Conservation (phyloP, 2,113 vertebrate species). For the Ailuropoda melanoleuca region DNA sequence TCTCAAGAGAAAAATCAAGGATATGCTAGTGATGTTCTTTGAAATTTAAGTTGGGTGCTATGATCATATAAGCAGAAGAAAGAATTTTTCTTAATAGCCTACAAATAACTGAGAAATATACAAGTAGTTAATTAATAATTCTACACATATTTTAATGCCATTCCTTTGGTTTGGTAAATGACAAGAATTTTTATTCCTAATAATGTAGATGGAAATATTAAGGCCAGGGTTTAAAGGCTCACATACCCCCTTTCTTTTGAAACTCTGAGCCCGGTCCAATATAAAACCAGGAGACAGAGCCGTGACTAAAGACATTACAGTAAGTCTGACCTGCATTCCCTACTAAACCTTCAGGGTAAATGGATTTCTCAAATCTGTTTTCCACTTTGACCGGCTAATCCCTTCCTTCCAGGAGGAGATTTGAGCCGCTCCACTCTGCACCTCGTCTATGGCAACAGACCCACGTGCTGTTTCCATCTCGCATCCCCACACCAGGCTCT, state of each 20-base stretch:
- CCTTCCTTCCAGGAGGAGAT: conserved; percentile 55
- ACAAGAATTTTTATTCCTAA: conserved; percentile 48
- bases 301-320: conserved; percentile 21
- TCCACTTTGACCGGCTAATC: conserved; percentile 56
- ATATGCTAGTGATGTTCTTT: conserved; percentile 9
- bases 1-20: conserved; percentile 42
- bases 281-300: conserved; percentile 39
- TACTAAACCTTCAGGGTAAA: conserved; percentile 62
- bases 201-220: conserved; percentile 27
- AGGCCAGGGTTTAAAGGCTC: conserved; percentile 12
- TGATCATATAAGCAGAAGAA: not conserved
- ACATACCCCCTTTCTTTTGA: conserved; percentile 41
- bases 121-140: not conserved
- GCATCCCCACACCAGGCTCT: not conserved
- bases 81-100: conserved; percentile 34
- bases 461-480: conserved; percentile 38
- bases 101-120: conserved; percentile 39
- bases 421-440: not conserved
- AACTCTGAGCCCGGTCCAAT: conserved; percentile 16
- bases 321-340: conserved; percentile 50
- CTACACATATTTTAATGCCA: conserved; percentile 10
- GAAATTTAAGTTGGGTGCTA: conserved; percentile 48
- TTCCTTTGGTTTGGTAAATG: not conserved
- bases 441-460: not conserved
- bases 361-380: conserved; percentile 69